Conservation (phyloP, 1,140 invertebrate genomes). For the Sycophaga agraensis region DNA sequence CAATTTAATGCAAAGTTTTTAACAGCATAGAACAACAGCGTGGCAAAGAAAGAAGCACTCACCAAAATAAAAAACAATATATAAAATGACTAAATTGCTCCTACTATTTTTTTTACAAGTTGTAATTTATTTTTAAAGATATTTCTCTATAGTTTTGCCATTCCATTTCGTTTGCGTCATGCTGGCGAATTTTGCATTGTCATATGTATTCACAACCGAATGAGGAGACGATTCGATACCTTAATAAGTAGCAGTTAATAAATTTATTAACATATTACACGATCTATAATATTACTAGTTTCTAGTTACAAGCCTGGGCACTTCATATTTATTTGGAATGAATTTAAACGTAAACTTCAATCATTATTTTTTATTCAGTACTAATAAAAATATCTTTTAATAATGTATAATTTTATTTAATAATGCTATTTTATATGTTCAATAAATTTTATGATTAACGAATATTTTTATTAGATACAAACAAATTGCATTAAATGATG, state of each 20-base stretch:
- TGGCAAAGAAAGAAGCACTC: constrained; percentile 9
- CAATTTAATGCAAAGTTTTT: constrained; percentile 10
- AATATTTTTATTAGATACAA: too few species aligned
- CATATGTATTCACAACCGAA: constrained; percentile 51
- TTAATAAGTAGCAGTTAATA: constrained; percentile 36
- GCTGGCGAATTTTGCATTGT: constrained; percentile 13
- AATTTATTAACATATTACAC: constrained; percentile 17
- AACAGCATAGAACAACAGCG: constrained; percentile 2
- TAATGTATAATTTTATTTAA: too few species aligned
- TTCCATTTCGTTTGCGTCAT: background rate
- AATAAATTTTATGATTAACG: too few species aligned
- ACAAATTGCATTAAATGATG: too few species aligned
- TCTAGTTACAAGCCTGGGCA: background rate
- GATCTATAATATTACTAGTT: constrained; percentile 6
- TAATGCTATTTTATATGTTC: too few species aligned
- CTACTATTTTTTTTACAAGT: constrained; percentile 2
- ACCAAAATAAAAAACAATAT: constrained; percentile 27
- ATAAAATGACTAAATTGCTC: constrained; percentile 16
- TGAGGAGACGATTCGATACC: constrained; percentile 44
- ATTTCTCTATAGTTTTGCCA: constrained; percentile 14
- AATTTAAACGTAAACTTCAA: constrained; percentile 17
- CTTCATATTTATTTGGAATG: background rate
- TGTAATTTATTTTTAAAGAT: constrained; percentile 11
- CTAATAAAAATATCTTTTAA: background rate
- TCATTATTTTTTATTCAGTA: background rate